A percentile compares a stretch with the other conserved stretches of the same genome.
Conservation (phyloP, 1,140 invertebrate species). For the Monomorium pharaonis region DNA sequence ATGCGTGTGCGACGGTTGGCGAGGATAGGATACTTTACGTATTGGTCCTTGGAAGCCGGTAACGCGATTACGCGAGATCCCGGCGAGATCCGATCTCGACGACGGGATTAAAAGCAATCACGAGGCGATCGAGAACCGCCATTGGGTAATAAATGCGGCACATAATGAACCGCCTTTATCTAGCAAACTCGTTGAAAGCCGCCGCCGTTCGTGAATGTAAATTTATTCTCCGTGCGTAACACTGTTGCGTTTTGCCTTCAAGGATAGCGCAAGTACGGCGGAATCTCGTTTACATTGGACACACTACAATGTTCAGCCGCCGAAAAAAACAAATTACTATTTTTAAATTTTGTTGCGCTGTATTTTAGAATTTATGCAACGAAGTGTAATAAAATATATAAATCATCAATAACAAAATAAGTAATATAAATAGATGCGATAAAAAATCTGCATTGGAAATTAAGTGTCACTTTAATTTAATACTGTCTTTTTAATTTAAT, state of each 20-base stretch:
- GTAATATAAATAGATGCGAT: not conserved
- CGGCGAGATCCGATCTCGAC: constrained; percentile 39
- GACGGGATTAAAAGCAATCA: constrained; percentile 49
- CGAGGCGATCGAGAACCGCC: constrained; percentile 44
- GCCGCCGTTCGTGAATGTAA: constrained; percentile 53
- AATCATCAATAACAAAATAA: not conserved
- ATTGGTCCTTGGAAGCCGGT: constrained; percentile 19
- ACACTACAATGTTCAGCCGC: not conserved
- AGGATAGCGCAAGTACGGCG: constrained; percentile 19
- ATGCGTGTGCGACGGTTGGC: constrained; percentile 5
- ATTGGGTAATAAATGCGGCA: constrained; percentile 53
- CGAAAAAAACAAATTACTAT: not conserved
- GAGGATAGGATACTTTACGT: constrained; percentile 34
- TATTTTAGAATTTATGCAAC: not conserved
- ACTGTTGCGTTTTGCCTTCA: constrained; percentile 28
- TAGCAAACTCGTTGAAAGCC: constrained; percentile 45
- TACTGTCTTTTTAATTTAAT: no score
- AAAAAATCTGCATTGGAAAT: not conserved
- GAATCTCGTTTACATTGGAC: constrained; percentile 26
- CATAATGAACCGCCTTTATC: constrained; percentile 49
- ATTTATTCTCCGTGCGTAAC: constrained; percentile 52
- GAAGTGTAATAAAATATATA: not conserved
- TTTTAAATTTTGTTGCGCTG: not conserved
- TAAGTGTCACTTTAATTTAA: no score
- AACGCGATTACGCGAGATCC: constrained; percentile 49